Evolutionary conservation across 2,113 vertebrate genomes (phyloP), one percentile per base, ranked within the genome.

Genomic region (Ctenomys sociabilis): DNA sequence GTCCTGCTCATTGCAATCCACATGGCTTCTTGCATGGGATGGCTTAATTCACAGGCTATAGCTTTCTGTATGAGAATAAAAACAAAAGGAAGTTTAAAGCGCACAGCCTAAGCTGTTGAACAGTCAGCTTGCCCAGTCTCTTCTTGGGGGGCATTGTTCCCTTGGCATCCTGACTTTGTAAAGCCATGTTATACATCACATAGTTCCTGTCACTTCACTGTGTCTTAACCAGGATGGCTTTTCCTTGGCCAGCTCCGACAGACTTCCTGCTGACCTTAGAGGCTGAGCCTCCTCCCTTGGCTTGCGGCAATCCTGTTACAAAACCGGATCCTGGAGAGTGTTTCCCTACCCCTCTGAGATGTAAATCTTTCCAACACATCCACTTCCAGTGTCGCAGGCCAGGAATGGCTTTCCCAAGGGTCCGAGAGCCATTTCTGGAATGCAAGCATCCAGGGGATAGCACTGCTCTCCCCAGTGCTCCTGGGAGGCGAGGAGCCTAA

Each of bases 21-120:
- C 14, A 72, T 43, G 5, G 24, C 40, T 45, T 75, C 40, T 37
- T 75, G 73, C 24, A 28, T 75, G 73, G 73, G 11, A 12, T 75
- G n/a, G 22, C 40, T 75, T 13, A 0, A 40, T 40, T 28, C 24
- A 26, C 21, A 75, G 40, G 24, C 70, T 45, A 12, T 12, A 75
- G 40, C 24, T 37, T 26, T 73, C 9, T 64, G 32, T 68, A 45
- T 17, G 63, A 54, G 22, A 96, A 49, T 66, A 2, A 87, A 96
- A 95, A 59, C 3, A 83, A n/a, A 90, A 89, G 5, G 59, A 93
- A 94, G 94, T 61, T 43, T 77, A 95, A 88, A 88, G 30, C 22
- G 88, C 84, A 95, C 83, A 86, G 28, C 81, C 24, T 37, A 89
- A 94, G 19, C 52, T 82, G 32, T 59, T 61, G 57, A 40, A 40